These are phyloP conservation scores for Acronicta psi DNA, from an alignment of 2,888 invertebrate species.

Conservation along the genomic window DNA sequence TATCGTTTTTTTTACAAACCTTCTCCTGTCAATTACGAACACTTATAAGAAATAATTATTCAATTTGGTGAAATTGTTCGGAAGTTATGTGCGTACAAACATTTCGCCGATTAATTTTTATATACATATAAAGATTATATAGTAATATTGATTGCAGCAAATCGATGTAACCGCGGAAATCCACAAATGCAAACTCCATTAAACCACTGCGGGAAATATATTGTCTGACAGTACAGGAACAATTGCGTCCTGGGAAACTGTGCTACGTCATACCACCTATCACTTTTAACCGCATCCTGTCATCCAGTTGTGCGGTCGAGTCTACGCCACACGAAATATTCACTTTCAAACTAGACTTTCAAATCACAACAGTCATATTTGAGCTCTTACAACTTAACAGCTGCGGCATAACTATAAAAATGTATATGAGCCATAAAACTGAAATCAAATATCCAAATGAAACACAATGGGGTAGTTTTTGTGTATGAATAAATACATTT, in stretches of 20 bases:
- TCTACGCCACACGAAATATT: conserved; percentile 49
- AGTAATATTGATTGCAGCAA: conserved; percentile 12
- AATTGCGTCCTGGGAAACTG: conserved; percentile 57
- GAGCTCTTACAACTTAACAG: conserved; percentile 33
- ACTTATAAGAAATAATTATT: too few relatives aligned
- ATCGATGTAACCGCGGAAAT: neutral
- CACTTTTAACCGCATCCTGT: conserved; percentile 68
- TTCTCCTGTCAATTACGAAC: too few relatives aligned
- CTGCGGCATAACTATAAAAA: conserved; percentile 37
- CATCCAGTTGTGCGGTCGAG: conserved; percentile 60
- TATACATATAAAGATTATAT: too few relatives aligned
- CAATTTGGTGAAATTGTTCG: too few relatives aligned
- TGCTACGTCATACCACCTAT: conserved; percentile 53
- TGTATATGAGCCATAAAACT: conserved; percentile 49
- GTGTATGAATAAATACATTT: conserved; percentile 31
- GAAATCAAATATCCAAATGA: conserved; percentile 47
- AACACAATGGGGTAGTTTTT: conserved; percentile 53
- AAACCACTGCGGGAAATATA: conserved; percentile 25
- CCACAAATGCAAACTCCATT: conserved; percentile 10
- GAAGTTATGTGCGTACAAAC: too few relatives aligned
- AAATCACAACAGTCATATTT: conserved; percentile 33
- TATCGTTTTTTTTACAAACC: too few relatives aligned
- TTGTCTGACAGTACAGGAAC: conserved; percentile 40
- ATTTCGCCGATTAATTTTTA: too few relatives aligned
- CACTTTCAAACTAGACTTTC: conserved; percentile 29